These are phyloP conservation scores for Oligia latruncula DNA, from an alignment of 2,888 invertebrate species.

Conservation along the genomic window DNA sequence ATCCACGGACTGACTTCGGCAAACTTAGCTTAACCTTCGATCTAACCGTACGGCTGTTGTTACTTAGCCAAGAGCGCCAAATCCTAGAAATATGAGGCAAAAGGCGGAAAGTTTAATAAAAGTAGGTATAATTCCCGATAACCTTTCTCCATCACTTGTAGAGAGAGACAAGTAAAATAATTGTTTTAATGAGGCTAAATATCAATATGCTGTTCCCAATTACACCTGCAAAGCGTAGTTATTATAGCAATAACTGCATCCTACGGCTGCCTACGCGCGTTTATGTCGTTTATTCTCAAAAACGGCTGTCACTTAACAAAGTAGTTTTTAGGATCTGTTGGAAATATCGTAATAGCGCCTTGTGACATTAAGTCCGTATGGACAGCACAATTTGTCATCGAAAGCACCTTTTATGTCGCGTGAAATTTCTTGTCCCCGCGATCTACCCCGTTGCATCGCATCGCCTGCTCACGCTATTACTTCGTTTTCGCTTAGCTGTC, in stretches of 20 bases:
- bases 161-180: background rate
- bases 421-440: too few relatives aligned
- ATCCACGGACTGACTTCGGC: too few relatives aligned
- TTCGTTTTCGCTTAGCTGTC: too few relatives aligned
- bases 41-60: too few relatives aligned
- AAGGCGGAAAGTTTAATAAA: background rate
- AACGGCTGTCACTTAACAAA: conserved; percentile 19
- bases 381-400: background rate
- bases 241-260: conserved; percentile 26
- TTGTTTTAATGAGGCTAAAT: background rate
- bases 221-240: conserved; percentile 27
- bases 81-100: background rate
- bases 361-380: background rate
- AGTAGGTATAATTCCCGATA: too few relatives aligned
- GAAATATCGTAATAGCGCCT: background rate
- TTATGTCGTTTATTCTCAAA: conserved; percentile 37
- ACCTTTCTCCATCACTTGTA: background rate
- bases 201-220: background rate
- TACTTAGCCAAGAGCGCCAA: too few relatives aligned
- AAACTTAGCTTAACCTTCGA: too few relatives aligned
- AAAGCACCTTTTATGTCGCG: background rate
- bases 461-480: too few relatives aligned
- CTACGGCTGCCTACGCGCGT: conserved; percentile 34
- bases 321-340: background rate
- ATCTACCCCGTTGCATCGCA: too few relatives aligned